Conservation (phyloP, 1,140 invertebrate genomes). For the Coelopa frigida region DNA sequence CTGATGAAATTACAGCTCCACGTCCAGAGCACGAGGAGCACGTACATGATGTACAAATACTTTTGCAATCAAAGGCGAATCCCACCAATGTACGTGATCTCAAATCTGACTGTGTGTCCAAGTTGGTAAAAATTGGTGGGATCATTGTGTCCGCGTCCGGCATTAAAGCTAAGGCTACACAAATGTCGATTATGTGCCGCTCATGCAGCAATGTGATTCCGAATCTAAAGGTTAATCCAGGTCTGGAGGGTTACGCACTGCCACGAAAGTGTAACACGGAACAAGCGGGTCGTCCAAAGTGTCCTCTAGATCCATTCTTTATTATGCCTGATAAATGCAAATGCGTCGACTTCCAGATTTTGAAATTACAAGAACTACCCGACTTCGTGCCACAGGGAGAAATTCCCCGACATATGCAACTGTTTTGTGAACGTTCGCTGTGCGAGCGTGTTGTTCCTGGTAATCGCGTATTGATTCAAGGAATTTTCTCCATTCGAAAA, state of each 20-base stretch:
- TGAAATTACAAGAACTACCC: constrained; percentile 93
- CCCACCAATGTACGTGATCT: constrained; percentile 74
- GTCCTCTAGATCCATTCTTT: constrained; percentile 96
- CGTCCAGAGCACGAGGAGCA: constrained; percentile 83
- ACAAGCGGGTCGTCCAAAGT: constrained; percentile 81
- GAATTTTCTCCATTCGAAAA: constrained; percentile 97
- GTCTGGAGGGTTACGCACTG: constrained; percentile 93
- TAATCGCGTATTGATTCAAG: constrained; percentile 87
- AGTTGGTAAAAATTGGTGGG: constrained; percentile 90
- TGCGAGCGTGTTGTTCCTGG: constrained; percentile 96
- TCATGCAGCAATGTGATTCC: constrained; percentile 84
- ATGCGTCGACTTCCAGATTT: constrained; percentile 81
- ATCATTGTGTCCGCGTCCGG: constrained; percentile 92
- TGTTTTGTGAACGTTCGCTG: constrained; percentile 92
- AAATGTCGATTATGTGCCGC: constrained; percentile 92
- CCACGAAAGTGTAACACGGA: constrained; percentile 93
- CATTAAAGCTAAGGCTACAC: constrained; percentile 90
- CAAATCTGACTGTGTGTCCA: constrained; percentile 89
- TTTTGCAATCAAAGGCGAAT: constrained; percentile 79
- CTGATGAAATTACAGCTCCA: constrained; percentile 91
- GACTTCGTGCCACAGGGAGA: constrained; percentile 97
- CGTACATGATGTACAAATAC: constrained; percentile 90
- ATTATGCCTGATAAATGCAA: constrained; percentile 96
- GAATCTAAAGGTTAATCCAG: constrained; percentile 87
- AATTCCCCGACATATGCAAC: constrained; percentile 91